Evolutionary conservation across 2,113 vertebrate species (phyloP), one percentile per base, ranked within the genome.

Genomic region (Cephalopterus ornatus): DNA sequence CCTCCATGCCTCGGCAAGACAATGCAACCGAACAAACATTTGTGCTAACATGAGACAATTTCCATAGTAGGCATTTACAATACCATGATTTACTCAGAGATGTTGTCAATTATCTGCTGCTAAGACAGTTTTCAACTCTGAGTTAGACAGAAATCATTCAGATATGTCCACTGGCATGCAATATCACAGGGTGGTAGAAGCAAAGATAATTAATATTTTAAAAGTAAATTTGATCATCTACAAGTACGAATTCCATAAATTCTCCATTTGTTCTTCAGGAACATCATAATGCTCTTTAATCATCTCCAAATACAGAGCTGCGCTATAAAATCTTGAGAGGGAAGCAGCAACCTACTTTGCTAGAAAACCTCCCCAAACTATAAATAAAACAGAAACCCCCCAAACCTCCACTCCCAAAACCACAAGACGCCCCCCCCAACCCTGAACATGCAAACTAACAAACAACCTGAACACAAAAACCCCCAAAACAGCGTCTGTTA

Each of bases 391-490:
- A 66, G 10, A 73, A 5, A 2, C 1, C 2, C 23, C 11, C 19
- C 14, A 41, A 39, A 24, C 12, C 6, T 52, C 44, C 50, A 52
- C 14, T 53, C 20, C 62, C 39, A 41, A 41, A 56, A 67, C 21
- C 52, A 68, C 11, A 32, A 0, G 0, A 65, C 8, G 6, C 24
- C 19, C 10, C 23, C n/a, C n/a, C n/a, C n/a, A n/a, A n/a, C n/a
- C n/a, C n/a, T n/a, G n/a, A n/a, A n/a, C n/a, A n/a, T n/a, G n/a
- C n/a, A 27, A 70, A 39, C 27, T 33, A 65, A 46, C 10, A 49
- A 58, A 17, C n/a, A 61, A 53, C 11, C 39, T 47, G 32, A 41
- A 76, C 5, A 30, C 21, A 47, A 53, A 75, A 61, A 52, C 14
- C 8, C 28, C 27, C 16, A 10, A 55, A 55, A 39, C 5, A 56